A percentile compares a stretch with the other conserved stretches of the same genome.
Conservation (phyloP, 2,113 vertebrate species). For the Petroica traversi region DNA sequence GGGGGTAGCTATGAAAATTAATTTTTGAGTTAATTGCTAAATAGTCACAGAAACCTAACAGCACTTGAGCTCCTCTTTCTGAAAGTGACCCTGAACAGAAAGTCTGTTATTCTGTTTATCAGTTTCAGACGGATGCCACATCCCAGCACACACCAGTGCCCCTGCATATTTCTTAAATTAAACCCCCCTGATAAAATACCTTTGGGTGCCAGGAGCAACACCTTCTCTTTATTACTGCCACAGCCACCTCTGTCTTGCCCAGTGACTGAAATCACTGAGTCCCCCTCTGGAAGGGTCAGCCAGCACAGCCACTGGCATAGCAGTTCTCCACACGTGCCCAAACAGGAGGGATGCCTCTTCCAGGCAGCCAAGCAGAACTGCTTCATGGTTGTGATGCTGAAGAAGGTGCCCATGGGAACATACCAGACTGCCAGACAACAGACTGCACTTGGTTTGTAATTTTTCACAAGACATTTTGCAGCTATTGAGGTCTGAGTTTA, state of each 20-base stretch:
- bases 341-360: not conserved
- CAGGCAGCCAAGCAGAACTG: not conserved
- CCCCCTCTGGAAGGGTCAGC: not conserved
- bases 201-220: not conserved
- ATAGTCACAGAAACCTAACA: not conserved
- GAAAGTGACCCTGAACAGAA: not conserved
- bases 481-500: not conserved
- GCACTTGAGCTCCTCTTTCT: not conserved
- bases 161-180: not conserved
- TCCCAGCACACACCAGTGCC: not conserved
- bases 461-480: not conserved
- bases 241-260: not conserved
- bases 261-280: not conserved
- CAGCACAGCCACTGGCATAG: not conserved
- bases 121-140: rapidly evolving
- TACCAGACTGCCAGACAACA: not conserved
- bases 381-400: not conserved
- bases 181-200: not conserved
- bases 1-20: not conserved
- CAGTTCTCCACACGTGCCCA: not conserved
- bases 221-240: not conserved
- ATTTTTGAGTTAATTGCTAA: not conserved
- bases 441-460: not conserved
- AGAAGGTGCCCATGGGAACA: not conserved
- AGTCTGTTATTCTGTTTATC: not conserved